These are phyloP conservation scores for chimpanzee (Pan troglodytes) DNA, from an alignment of 2,113 vertebrate species.

Conservation along the genomic window DNA sequence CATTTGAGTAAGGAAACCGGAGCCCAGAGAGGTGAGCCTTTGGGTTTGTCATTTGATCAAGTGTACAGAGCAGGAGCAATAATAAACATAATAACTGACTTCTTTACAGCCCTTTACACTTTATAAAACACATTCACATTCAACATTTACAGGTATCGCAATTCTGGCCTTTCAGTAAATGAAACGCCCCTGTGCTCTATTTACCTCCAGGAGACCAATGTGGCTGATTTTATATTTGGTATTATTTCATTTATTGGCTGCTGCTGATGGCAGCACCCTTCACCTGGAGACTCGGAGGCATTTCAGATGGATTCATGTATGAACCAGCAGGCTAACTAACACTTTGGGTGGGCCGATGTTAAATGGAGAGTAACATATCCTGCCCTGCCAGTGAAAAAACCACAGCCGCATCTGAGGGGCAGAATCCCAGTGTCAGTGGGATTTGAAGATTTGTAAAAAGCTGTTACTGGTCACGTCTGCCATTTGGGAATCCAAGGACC, in stretches of 20 bases:
- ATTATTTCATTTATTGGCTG: slow-evolving; percentile 22
- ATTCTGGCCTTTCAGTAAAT: neutral
- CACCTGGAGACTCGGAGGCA: neutral
- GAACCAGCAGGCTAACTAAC: neutral
- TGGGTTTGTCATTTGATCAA: neutral
- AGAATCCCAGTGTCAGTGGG: neutral
- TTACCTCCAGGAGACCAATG: neutral
- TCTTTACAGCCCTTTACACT: neutral
- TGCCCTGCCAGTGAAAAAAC: neutral
- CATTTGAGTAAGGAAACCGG: neutral
- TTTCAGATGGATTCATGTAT: neutral
- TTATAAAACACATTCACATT: slow-evolving; percentile 21
- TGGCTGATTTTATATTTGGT: neutral
- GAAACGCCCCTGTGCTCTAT: neutral
- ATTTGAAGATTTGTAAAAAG: neutral
- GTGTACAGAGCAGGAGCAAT: neutral
- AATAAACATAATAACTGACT: neutral
- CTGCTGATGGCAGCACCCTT: neutral
- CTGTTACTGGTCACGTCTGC: neutral
- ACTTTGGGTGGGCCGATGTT: neutral
- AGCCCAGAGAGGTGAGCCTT: slow-evolving; percentile 2
- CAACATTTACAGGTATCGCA: neutral
- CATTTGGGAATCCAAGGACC: neutral
- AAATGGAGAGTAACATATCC: neutral
- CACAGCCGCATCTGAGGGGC: neutral